Conservation (phyloP, 2,888 invertebrate genomes). For the Ectobius pallidus region DNA sequence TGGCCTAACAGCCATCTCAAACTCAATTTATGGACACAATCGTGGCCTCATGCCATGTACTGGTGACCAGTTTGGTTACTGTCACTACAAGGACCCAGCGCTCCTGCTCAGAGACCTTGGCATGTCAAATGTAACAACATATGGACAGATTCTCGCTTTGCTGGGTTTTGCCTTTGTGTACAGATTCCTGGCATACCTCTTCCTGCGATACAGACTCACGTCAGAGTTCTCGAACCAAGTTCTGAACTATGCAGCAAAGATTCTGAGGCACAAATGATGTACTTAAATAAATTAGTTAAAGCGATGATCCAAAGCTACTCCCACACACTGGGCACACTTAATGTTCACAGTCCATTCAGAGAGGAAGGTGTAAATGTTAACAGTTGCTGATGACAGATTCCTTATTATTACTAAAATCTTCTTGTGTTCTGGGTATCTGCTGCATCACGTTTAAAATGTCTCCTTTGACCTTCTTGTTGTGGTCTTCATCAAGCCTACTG, state of each 20-base stretch:
- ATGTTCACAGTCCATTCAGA: too few relatives aligned
- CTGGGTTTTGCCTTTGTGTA: constrained; percentile 63
- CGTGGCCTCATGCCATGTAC: constrained; percentile 66
- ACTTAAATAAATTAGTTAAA: too few relatives aligned
- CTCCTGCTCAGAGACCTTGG: constrained; percentile 71
- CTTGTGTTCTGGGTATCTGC: too few relatives aligned
- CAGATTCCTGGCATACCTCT: constrained; percentile 61
- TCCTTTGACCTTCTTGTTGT: too few relatives aligned
- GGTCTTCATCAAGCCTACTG: too few relatives aligned
- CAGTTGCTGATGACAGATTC: too few relatives aligned
- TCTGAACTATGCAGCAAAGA: constrained; percentile 61
- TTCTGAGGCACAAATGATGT: constrained; percentile 60
- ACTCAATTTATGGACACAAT: constrained; percentile 64
- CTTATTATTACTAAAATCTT: too few relatives aligned
- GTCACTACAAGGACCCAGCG: constrained; percentile 62
- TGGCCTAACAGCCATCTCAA: constrained; percentile 66
- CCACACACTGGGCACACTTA: too few relatives aligned
- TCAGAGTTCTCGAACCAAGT: constrained; percentile 63
- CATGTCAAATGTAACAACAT: constrained; percentile 59
- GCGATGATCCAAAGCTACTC: too few relatives aligned
- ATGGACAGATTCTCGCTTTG: constrained; percentile 63
- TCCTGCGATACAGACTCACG: constrained; percentile 64
- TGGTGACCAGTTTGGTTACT: constrained; percentile 58
- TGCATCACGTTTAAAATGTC: too few relatives aligned
- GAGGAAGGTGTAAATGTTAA: too few relatives aligned